phyloP scores from a whole-genome alignment of 2,797 vertebrate genomes.

The Sebastiscus tertius region DNA sequence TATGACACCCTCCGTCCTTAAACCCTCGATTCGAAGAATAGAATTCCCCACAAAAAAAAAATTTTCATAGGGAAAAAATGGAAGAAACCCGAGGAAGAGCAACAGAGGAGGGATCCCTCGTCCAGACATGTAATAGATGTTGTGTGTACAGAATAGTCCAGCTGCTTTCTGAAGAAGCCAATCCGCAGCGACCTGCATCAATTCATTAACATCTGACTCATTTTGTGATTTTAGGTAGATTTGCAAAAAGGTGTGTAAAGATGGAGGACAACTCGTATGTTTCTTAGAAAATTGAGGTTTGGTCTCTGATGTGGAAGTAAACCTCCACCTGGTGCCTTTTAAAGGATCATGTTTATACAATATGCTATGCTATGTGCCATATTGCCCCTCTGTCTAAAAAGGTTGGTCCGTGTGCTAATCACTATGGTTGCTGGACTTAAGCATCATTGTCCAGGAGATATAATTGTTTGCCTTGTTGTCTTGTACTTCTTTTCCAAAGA shows the following conservation, averaged over 20 bases:
- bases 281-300: neutral
- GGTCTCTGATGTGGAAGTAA: neutral
- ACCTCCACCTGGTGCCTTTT: neutral
- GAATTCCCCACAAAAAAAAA: neutral
- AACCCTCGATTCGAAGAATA: neutral
- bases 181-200: neutral
- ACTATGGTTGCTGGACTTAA: neutral
- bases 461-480: neutral
- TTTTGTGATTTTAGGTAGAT: neutral
- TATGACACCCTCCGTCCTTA: neutral
- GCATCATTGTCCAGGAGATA: neutral
- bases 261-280: neutral
- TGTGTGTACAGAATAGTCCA: neutral
- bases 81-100: neutral
- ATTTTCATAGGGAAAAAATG: accelerated
- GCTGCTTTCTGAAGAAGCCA: neutral
- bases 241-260: neutral
- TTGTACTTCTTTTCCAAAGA: neutral
- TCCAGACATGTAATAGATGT: neutral
- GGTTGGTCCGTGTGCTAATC: neutral
- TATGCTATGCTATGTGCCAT: neutral
- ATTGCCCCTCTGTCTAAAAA: neutral
- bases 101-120: neutral
- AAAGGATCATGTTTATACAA: neutral
- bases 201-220: neutral